phyloP scores from a whole-genome alignment of 1,140 invertebrate species.

The Pissodes strobi region DNA sequence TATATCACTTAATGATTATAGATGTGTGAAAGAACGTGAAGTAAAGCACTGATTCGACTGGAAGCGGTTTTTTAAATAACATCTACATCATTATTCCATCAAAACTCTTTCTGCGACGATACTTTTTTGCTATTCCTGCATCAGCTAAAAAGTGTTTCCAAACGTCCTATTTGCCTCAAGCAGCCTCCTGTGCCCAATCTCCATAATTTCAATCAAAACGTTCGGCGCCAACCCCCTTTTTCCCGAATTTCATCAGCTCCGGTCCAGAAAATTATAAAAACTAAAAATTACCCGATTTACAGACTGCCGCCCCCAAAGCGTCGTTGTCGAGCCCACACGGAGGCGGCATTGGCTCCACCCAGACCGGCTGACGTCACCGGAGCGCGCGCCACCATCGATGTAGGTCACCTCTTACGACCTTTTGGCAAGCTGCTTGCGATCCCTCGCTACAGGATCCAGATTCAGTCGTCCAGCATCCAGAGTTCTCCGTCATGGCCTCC shows the following conservation, averaged over 20 bases:
- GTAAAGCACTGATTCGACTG: too few relatives aligned
- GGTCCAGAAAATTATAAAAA: background rate
- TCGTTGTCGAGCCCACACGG: background rate
- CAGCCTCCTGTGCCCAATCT: constrained; percentile 4
- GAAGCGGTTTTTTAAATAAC: too few relatives aligned
- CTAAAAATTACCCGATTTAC: background rate
- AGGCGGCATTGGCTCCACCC: constrained; percentile 31
- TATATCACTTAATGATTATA: too few relatives aligned
- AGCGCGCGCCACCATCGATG: constrained; percentile 46
- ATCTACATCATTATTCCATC: too few relatives aligned
- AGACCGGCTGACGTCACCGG: constrained; percentile 46
- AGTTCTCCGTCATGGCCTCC: constrained; percentile 49
- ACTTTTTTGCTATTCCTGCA: too few relatives aligned
- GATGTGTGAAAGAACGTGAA: too few relatives aligned
- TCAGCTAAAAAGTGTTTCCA: too few relatives aligned
- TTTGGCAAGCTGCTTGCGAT: constrained; percentile 40
- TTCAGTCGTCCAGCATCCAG: constrained; percentile 46
- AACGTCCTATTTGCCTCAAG: too few relatives aligned
- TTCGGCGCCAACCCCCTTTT: background rate
- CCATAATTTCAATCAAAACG: constrained; percentile 30
- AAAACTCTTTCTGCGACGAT: too few relatives aligned
- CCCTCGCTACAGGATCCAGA: constrained; percentile 39
- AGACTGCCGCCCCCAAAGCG: constrained; percentile 14
- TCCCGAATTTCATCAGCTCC: background rate
- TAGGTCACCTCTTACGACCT: constrained; percentile 54